Evolutionary conservation across 1,140 invertebrate genomes (phyloP).

Genomic region (Drosophila erecta): DNA sequence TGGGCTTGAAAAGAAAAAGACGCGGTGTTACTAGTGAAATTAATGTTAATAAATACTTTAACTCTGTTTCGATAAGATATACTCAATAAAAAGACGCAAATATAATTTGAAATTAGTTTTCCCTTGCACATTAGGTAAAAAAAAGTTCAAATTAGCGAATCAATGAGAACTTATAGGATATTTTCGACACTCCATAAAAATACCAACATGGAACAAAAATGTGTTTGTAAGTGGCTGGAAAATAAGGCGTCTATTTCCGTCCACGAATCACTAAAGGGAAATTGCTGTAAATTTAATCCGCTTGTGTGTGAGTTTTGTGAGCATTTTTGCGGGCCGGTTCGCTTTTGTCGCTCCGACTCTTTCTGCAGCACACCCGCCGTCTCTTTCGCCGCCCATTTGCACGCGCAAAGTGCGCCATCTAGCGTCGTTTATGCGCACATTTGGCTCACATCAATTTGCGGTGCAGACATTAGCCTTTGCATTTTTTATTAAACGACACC

Average conservation of each 20-base stretch:
- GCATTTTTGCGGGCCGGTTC: conserved; percentile 10
- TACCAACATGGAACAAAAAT: neutral
- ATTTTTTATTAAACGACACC: conserved; percentile 73
- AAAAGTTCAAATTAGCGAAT: too few relatives aligned
- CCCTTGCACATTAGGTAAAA: too few relatives aligned
- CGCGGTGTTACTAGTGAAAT: too few relatives aligned
- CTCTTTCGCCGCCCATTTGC: conserved; percentile 55
- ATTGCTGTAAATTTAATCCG: conserved; percentile 75
- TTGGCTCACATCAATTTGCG: conserved; percentile 77
- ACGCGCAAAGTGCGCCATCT: conserved; percentile 77
- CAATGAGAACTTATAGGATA: neutral
- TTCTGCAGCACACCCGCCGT: neutral
- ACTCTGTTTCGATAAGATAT: too few relatives aligned
- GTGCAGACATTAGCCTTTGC: conserved; percentile 74
- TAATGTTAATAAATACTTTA: too few relatives aligned
- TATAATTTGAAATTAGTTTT: too few relatives aligned
- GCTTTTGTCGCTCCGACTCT: conserved; percentile 10
- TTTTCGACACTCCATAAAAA: neutral
- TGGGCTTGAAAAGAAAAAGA: neutral
- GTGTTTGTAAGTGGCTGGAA: neutral
- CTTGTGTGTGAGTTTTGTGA: conserved; percentile 18
- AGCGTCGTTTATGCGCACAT: conserved; percentile 78
- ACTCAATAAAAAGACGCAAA: too few relatives aligned
- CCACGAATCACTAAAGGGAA: conserved; percentile 47
- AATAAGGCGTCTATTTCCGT: conserved; percentile 65